Evolutionary conservation across 2,113 vertebrate genomes (phyloP).

Genomic region (Sclerurus mexicanus): DNA sequence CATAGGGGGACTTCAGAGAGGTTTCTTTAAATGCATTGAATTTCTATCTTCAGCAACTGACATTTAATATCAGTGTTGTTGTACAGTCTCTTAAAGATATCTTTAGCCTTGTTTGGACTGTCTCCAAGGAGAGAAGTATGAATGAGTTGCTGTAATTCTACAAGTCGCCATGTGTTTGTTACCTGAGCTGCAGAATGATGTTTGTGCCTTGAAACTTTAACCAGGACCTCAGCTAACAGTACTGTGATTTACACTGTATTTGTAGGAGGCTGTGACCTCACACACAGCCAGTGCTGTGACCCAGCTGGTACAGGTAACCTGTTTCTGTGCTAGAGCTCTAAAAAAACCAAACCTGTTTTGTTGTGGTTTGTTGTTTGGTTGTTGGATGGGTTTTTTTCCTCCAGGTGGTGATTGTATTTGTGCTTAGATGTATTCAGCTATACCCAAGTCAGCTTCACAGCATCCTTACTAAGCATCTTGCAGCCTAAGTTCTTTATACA

Average conservation of each 20-base stretch:
- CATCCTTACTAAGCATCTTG: not conserved
- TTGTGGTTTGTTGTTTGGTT: not conserved
- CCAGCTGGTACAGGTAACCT: not conserved
- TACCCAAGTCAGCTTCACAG: not conserved
- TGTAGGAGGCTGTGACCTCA: not conserved
- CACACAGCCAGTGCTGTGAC: not conserved
- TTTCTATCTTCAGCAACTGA: not conserved
- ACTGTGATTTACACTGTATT: not conserved
- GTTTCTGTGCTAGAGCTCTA: not conserved
- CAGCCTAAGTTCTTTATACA: not conserved
- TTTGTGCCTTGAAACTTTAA: slow-evolving; percentile 10
- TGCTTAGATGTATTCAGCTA: not conserved
- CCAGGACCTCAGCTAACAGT: not conserved
- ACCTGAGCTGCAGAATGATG: not conserved
- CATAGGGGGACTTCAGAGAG: not conserved
- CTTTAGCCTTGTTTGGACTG: slow-evolving; percentile 15
- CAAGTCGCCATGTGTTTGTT: not conserved
- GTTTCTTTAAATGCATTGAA: not conserved
- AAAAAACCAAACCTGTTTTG: not conserved
- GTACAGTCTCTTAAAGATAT: not conserved
- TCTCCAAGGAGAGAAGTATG: not conserved
- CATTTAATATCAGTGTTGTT: not conserved
- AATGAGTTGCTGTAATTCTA: not conserved
- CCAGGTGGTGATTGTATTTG: not conserved
- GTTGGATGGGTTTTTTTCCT: not conserved